A percentile compares a stretch with the other conserved stretches of the same genome.
Conservation (phyloP, 2,113 vertebrate genomes). For the Hipposideros armiger region DNA sequence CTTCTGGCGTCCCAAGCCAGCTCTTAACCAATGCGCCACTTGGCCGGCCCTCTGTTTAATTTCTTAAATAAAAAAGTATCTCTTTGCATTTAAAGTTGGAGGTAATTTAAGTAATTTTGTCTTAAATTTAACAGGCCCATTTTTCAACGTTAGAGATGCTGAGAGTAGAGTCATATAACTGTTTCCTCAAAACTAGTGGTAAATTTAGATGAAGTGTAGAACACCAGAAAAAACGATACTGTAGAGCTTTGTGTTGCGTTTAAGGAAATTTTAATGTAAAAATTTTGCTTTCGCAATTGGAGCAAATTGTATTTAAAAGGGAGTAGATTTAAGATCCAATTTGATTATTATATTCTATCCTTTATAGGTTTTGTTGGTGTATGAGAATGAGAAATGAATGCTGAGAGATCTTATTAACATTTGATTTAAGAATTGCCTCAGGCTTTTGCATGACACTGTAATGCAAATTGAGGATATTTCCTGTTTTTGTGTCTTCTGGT, state of each 20-base stretch:
- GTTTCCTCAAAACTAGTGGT: not conserved
- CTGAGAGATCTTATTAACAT: not conserved
- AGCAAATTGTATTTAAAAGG: slow-evolving; percentile 29
- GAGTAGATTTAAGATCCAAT: slow-evolving; percentile 9
- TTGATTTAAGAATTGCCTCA: slow-evolving; percentile 33
- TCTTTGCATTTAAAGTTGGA: slow-evolving; percentile 6
- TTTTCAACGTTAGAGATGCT: not conserved
- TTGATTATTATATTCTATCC: not conserved
- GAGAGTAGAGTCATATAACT: not conserved
- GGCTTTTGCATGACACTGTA: not conserved
- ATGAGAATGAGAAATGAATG: not conserved
- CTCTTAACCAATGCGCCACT: too few relatives aligned
- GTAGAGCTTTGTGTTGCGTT: not conserved
- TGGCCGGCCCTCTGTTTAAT: not conserved
- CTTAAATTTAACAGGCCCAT: slow-evolving; percentile 15
- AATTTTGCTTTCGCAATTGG: slow-evolving; percentile 32
- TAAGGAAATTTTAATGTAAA: slow-evolving; percentile 5
- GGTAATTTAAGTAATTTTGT: slow-evolving; percentile 27
- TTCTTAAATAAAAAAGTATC: slow-evolving; percentile 30
- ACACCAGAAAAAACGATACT: not conserved
- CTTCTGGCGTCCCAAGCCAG: too few relatives aligned
- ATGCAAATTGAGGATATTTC: slow-evolving; percentile 15
- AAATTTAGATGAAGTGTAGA: slow-evolving; percentile 48
- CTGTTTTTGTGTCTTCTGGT: not conserved
- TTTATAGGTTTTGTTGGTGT: not conserved